phyloP scores from a whole-genome alignment of 1,140 invertebrate genomes.

The Drosophila varians region DNA sequence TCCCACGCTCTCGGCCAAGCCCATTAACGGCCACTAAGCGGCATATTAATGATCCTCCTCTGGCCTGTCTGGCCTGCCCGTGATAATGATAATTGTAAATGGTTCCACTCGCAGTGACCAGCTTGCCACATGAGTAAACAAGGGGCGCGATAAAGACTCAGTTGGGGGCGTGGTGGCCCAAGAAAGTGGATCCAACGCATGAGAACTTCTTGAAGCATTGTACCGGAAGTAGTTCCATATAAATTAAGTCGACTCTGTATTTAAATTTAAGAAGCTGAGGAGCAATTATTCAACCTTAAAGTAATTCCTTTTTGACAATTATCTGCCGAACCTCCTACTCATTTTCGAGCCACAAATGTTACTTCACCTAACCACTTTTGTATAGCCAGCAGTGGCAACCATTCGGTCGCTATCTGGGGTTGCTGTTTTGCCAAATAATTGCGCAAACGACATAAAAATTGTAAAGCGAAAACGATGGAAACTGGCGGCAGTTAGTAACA shows the following conservation, averaged over 20 bases:
- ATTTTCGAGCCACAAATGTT: slow-evolving; percentile 28
- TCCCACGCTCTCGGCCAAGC: slow-evolving; percentile 52
- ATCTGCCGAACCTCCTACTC: slow-evolving; percentile 31
- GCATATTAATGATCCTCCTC: slow-evolving; percentile 65
- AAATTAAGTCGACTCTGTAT: neutral
- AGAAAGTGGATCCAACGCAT: slow-evolving; percentile 17
- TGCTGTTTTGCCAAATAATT: slow-evolving; percentile 41
- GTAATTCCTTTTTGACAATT: slow-evolving; percentile 16
- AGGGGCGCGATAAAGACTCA: slow-evolving; percentile 14
- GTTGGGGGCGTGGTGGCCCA: neutral
- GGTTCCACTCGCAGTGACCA: too few relatives aligned
- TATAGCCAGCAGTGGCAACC: neutral
- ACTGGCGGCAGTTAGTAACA: slow-evolving; percentile 32
- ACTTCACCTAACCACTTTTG: slow-evolving; percentile 29
- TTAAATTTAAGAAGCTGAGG: neutral
- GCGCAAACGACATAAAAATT: slow-evolving; percentile 54
- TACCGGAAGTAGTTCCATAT: neutral
- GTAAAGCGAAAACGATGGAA: slow-evolving; percentile 19
- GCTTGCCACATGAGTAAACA: slow-evolving; percentile 55
- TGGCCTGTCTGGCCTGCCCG: slow-evolving; percentile 31
- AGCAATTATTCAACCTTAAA: neutral
- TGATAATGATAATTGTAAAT: slow-evolving; percentile 44
- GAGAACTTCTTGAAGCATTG: neutral
- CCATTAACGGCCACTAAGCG: slow-evolving; percentile 30
- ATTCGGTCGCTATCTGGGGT: slow-evolving; percentile 11